Base-by-base conservation (phyloP, 2,888 invertebrate genomes). In the Lasioglossum figueresi region DNA sequence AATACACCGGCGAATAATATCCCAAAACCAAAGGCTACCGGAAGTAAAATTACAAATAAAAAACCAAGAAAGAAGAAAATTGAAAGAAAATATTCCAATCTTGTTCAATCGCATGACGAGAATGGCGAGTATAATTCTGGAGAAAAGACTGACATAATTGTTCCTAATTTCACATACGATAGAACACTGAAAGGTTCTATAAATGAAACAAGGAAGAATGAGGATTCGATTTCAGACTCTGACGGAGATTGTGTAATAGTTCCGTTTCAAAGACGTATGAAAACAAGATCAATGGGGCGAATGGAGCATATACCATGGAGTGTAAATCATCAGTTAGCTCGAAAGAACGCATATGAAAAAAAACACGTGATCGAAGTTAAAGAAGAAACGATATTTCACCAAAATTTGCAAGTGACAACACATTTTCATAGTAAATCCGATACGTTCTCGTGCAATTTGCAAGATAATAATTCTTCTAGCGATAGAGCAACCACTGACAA, bases 231-330 rank as follows among this genome's bases (percentile, higher is more conserved):
- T n/a, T 23, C n/a, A 4, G 1, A 19, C 1, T 70, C 68, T 37
- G 12, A 1, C 23, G 12, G 4, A n/a, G 5, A 70, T 14, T n/a
- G 68, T n/a, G 27, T 23, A 43, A 23, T 72, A 2, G n/a, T 52
- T 40, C 40, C 31, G 4, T 10, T 40, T n/a, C 0, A n/a, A 52
- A 45, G 16, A 40, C 12, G 31, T 72, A 16, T 43, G 27, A 27
- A 0, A 70, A 70, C 70, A 59, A 59, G 56, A 40, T 48, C 45
- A 16, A 59, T 59, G 37, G 31, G 2, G 3, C 16, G 16, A 76
- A 12, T 23, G 16, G 0, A 3, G 4, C n/a, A 8, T 1, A 4
- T 31, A n/a, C 34, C n/a, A 23, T 27, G 8, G 0, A 34, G 0
- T 4, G 0, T 31, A 4, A 63, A 40, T 6, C 34, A 34, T 34